Percentiles rank a stretch among this genome's conserved stretches.
Conservation (phyloP, 2,113 vertebrate genomes). For the Solenodon paradoxus region DNA sequence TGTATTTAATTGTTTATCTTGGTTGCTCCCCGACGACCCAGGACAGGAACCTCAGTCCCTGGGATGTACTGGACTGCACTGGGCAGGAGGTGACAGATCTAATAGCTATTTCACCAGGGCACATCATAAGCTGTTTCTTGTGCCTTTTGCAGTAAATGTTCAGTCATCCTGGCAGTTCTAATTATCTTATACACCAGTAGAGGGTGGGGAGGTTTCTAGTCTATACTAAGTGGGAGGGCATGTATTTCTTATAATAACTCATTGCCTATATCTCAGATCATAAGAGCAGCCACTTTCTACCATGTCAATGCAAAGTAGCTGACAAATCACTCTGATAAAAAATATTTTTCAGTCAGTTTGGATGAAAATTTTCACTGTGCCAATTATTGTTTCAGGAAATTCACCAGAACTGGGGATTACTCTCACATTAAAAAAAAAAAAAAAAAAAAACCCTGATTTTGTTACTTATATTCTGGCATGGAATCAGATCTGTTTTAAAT, state of each 20-base stretch:
- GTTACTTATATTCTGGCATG: background rate
- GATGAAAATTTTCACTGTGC: background rate
- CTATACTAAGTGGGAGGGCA: background rate
- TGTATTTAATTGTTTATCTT: too few species aligned
- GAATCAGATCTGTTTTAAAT: background rate
- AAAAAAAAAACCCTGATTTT: background rate
- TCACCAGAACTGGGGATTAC: background rate
- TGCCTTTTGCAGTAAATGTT: background rate
- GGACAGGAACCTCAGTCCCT: too few species aligned
- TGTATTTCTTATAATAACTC: background rate
- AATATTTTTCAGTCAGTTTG: background rate
- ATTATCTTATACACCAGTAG: background rate
- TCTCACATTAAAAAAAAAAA: background rate
- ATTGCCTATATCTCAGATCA: background rate
- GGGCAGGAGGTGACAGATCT: too few species aligned
- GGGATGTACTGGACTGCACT: too few species aligned
- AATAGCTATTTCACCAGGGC: too few species aligned
- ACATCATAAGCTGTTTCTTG: too few species aligned
- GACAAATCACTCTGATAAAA: background rate
- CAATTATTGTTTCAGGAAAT: constrained; percentile 25
- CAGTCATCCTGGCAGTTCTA: background rate
- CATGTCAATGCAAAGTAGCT: background rate
- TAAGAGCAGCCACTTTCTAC: background rate
- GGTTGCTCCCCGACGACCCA: too few species aligned
- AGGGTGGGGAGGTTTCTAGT: background rate